A percentile compares a stretch with the other conserved stretches of the same genome.
phyloP scores from a whole-genome alignment of 2,113 vertebrate species.

The Chinchilla lanigera region DNA sequence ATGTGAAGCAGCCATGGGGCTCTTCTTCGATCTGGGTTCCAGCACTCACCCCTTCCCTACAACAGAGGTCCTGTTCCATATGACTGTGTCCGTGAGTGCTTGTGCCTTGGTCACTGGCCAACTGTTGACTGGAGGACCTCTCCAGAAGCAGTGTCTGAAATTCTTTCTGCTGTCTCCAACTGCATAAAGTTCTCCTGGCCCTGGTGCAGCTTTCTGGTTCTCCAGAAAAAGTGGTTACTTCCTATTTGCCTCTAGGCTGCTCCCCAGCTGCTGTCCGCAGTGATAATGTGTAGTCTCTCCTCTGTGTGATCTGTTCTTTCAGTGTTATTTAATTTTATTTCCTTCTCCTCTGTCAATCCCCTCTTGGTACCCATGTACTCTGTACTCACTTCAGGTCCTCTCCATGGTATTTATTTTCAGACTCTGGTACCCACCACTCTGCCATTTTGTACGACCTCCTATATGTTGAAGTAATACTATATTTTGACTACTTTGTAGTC shows the following conservation, averaged over 20 bases:
- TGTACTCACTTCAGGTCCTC: neutral
- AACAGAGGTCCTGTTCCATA: neutral
- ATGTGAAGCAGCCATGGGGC: neutral
- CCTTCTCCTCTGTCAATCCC: neutral
- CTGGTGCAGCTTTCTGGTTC: neutral
- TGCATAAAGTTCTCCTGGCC: neutral
- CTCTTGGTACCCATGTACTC: neutral
- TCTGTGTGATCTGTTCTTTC: neutral
- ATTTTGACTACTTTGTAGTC: neutral
- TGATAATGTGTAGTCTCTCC: neutral
- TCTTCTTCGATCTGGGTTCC: neutral
- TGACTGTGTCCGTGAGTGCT: neutral
- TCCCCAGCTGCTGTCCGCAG: neutral
- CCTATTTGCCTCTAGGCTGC: neutral
- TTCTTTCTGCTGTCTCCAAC: neutral
- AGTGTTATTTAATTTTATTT: neutral
- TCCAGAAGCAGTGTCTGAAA: neutral
- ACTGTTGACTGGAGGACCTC: neutral
- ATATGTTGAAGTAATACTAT: neutral
- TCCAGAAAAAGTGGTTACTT: neutral
- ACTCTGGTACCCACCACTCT: neutral
- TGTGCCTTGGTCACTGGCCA: neutral
- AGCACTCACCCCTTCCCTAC: neutral
- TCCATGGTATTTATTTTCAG: neutral
- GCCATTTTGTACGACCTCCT: neutral